Evolutionary conservation across 2,113 vertebrate genomes (phyloP), one percentile per base, ranked within the genome.

Genomic region (Fregata magnificens): DNA sequence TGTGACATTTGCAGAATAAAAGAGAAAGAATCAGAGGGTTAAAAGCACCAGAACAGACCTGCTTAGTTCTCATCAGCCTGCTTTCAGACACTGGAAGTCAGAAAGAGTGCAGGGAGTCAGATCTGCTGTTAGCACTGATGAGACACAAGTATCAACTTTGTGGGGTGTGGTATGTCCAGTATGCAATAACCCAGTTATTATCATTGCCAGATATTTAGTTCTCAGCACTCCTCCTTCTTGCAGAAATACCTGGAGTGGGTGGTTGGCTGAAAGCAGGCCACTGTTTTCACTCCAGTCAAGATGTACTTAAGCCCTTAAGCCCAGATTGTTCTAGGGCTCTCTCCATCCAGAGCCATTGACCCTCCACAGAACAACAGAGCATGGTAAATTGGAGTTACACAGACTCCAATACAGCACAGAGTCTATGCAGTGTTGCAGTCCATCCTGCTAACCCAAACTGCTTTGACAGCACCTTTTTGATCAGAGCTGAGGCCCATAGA

Each of bases 321-420:
- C 56, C 12, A 8, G 3, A n/a, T 21, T 66, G 24, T 50, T 32
- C 63, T 42, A 42, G 26, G 36, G 47, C 7, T 67, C 22, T 81
- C 38, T 38, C 42, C 22, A 13, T 44, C 38, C 56, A 18, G 32
- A 52, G 52, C 26, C 36, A 5, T 1, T 34, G 71, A 20, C 65
- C 16, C 58, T 92, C n/a, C 38, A 8, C 13, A 49, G 67, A 59
- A 12, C 16, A 50, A 42, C 28, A 56, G 19, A 66, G 15, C 72
- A 11, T 7, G 13, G 50, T 24, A 82, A 45, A 10, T 0, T 16
- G 13, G 28, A 63, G 47, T 11, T 45, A 5, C 0, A 0, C 10
- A 52, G 36, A 8, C 38, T 13, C 40, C 24, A 14, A 1, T 8
- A 7, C 5, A 49, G 40, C 28, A 16, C 42, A 42, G 38, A 13